phyloP scores from a whole-genome alignment of 2,888 invertebrate genomes.

The Cryptocephalus primarius region DNA sequence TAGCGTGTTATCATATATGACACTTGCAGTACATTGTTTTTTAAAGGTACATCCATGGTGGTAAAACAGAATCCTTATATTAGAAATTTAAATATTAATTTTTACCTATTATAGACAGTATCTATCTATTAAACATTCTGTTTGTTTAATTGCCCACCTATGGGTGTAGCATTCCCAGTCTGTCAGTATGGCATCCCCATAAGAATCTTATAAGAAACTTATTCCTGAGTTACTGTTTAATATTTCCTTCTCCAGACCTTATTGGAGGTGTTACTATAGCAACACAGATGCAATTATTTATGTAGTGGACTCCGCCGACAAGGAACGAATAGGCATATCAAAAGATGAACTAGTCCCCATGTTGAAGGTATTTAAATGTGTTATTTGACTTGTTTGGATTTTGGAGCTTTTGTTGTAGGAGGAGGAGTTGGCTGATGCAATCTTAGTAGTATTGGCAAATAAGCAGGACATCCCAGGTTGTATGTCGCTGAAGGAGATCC shows the following conservation, averaged over 20 bases:
- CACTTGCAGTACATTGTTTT: no score
- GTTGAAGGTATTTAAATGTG: slow-evolving; percentile 66
- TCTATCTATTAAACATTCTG: no score
- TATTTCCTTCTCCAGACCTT: slow-evolving; percentile 61
- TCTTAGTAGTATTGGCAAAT: slow-evolving; percentile 93
- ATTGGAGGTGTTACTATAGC: slow-evolving; percentile 99
- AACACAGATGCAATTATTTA: slow-evolving; percentile 99
- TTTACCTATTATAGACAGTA: no score
- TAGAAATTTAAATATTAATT: no score
- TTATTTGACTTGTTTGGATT: not conserved
- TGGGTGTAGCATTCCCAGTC: no score
- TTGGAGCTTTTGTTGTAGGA: slow-evolving; percentile 51
- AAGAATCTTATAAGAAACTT: no score
- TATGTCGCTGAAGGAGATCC: slow-evolving; percentile 92
- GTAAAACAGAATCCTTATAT: no score
- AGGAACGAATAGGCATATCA: slow-evolving; percentile 97
- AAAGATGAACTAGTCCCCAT: slow-evolving; percentile 96
- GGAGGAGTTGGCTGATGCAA: slow-evolving; percentile 92
- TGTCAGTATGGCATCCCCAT: no score
- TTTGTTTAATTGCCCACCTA: no score
- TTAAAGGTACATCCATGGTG: no score
- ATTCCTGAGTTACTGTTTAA: not conserved
- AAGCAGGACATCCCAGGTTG: slow-evolving; percentile 99
- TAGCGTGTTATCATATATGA: no score
- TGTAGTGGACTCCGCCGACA: slow-evolving; percentile 97